A percentile compares a stretch with the other conserved stretches of the same genome.
Conservation (phyloP, 2,888 invertebrate genomes). For the Osmoderma eremita region DNA sequence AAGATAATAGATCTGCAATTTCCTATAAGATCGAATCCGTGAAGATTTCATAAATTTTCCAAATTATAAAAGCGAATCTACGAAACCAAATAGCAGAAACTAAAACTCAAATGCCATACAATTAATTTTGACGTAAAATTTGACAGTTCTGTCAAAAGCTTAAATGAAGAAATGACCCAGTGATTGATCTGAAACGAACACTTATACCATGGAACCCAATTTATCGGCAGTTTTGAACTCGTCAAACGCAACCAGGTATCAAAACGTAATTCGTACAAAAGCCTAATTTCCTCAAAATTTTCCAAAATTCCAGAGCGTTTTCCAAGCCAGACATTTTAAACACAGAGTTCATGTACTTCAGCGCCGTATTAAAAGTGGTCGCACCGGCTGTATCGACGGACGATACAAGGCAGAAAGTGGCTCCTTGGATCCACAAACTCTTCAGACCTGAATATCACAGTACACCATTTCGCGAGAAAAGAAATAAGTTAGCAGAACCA, state of each 20-base stretch:
- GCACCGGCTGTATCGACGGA: constrained; percentile 61
- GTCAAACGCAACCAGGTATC: constrained; percentile 16
- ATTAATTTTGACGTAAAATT: not conserved
- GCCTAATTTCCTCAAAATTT: not conserved
- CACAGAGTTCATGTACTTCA: constrained; percentile 66
- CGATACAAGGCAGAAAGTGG: constrained; percentile 57
- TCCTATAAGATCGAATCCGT: too few relatives aligned
- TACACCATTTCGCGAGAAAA: constrained; percentile 62
- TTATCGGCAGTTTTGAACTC: constrained; percentile 21
- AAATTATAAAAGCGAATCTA: too few relatives aligned
- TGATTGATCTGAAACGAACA: not conserved
- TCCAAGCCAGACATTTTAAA: constrained; percentile 60
- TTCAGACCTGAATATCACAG: constrained; percentile 66
- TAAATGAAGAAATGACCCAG: constrained; percentile 15
- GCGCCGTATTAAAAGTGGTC: constrained; percentile 62
- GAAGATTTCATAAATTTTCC: too few relatives aligned
- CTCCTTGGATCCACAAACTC: constrained; percentile 65
- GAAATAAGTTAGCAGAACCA: constrained; percentile 59
- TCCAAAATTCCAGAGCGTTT: constrained; percentile 22
- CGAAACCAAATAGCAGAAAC: too few relatives aligned
- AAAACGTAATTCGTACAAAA: not conserved
- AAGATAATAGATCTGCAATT: too few relatives aligned
- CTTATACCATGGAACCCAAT: constrained; percentile 12
- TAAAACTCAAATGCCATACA: too few relatives aligned
- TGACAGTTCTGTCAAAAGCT: constrained; percentile 6